Evolutionary conservation across 1,140 invertebrate genomes (phyloP).

Genomic region (Matsumurasca onukii): DNA sequence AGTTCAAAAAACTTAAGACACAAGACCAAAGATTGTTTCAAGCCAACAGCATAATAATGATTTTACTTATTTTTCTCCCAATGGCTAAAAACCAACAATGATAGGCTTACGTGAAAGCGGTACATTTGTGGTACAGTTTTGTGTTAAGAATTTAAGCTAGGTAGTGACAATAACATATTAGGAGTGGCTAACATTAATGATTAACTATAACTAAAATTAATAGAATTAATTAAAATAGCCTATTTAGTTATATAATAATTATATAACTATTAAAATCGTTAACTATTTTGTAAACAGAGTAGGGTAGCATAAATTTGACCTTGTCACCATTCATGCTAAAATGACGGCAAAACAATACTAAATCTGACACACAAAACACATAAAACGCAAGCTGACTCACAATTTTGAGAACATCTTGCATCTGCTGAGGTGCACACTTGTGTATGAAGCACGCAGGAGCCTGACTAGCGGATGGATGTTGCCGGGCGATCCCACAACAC

Average conservation of each 20-base stretch:
- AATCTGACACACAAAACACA: neutral
- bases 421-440: conserved; percentile 42
- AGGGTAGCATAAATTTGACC: neutral
- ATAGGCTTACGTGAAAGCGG: too few relatives aligned
- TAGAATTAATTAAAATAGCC: too few relatives aligned
- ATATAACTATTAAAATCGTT: too few relatives aligned
- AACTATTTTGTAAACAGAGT: too few relatives aligned
- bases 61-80: too few relatives aligned
- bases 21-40: too few relatives aligned
- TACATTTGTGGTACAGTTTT: too few relatives aligned
- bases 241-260: too few relatives aligned
- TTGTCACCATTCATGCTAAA: neutral
- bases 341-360: conserved; percentile 3
- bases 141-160: too few relatives aligned
- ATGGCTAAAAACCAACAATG: too few relatives aligned
- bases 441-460: conserved; percentile 82
- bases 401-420: conserved; percentile 44
- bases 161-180: neutral
- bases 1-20: too few relatives aligned
- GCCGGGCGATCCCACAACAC: conserved; percentile 89
- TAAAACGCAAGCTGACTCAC: conserved; percentile 38
- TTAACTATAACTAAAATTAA: neutral
- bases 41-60: too few relatives aligned
- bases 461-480: conserved; percentile 91
- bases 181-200: neutral